Evolutionary conservation across 2,113 vertebrate species (phyloP).

Genomic region (Carlito syrichta): DNA sequence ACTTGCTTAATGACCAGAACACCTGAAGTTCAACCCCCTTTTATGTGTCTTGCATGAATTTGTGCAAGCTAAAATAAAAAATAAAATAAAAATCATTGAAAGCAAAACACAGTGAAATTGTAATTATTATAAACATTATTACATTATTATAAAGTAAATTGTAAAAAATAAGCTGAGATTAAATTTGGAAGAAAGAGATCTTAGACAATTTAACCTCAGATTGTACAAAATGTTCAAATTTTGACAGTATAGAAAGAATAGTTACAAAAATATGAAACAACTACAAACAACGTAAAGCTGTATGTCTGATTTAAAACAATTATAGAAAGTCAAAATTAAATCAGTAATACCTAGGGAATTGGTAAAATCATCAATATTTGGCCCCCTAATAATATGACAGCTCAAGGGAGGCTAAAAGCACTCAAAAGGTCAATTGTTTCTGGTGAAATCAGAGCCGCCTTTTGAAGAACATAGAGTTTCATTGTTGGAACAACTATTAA

Average conservation of each 20-base stretch:
- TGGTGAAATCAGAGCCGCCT: background rate
- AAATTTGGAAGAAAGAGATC: background rate
- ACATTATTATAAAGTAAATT: conserved; percentile 1
- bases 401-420: background rate
- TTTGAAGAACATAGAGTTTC: background rate
- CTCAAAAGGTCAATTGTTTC: background rate
- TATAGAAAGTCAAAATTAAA: background rate
- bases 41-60: background rate
- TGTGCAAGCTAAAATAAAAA: conserved; percentile 1
- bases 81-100: background rate
- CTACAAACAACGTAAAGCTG: background rate
- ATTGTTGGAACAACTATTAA: background rate
- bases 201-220: background rate
- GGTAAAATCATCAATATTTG: background rate
- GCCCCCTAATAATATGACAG: background rate
- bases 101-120: background rate
- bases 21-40: background rate
- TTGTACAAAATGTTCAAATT: background rate
- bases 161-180: background rate
- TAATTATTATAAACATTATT: background rate
- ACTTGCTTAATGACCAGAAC: background rate
- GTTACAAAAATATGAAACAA: background rate
- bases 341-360: background rate
- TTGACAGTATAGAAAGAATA: background rate
- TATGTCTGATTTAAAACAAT: background rate